Percentiles rank a stretch among this genome's conserved stretches.
Evolutionary conservation across 92 coral and sea anemone species (phyloP).

Genomic region (Paramuricea clavata): DNA sequence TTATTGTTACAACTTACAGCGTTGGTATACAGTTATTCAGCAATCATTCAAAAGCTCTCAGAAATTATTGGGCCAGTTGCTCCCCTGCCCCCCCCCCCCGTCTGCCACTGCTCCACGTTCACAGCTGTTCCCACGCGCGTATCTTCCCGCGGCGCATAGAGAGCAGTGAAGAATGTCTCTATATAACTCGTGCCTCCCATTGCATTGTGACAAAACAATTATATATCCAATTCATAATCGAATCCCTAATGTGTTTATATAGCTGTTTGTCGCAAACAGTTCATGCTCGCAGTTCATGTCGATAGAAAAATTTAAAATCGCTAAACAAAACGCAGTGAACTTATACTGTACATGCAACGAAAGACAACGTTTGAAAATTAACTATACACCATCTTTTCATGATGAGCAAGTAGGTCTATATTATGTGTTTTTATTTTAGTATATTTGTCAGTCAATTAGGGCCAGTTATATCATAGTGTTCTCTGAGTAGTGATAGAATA

Average conservation of each 20-base stretch:
- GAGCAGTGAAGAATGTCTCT: not conserved
- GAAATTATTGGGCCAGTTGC: too few relatives aligned
- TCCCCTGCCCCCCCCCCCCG: too few relatives aligned
- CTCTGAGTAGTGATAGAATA: too few relatives aligned
- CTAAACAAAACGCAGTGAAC: not conserved
- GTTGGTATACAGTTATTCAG: too few relatives aligned
- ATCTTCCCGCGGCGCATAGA: not conserved
- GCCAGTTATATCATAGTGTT: not conserved
- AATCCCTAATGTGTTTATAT: not conserved
- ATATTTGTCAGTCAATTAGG: not conserved
- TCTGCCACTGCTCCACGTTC: too few relatives aligned
- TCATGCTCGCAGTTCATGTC: not conserved
- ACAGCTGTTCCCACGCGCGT: too few relatives aligned
- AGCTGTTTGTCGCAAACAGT: not conserved
- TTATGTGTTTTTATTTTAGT: not conserved
- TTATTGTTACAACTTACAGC: too few relatives aligned
- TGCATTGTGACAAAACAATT: not conserved
- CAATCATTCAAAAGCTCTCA: too few relatives aligned
- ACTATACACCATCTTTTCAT: not conserved
- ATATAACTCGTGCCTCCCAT: not conserved
- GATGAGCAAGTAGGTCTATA: not conserved
- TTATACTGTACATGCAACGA: too few relatives aligned
- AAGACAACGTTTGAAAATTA: not conserved
- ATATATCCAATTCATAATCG: not conserved
- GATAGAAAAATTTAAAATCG: not conserved